Percentiles rank a stretch among this genome's conserved stretches.
phyloP scores from a whole-genome alignment of 2,888 invertebrate genomes.

The Noctua janthe region DNA sequence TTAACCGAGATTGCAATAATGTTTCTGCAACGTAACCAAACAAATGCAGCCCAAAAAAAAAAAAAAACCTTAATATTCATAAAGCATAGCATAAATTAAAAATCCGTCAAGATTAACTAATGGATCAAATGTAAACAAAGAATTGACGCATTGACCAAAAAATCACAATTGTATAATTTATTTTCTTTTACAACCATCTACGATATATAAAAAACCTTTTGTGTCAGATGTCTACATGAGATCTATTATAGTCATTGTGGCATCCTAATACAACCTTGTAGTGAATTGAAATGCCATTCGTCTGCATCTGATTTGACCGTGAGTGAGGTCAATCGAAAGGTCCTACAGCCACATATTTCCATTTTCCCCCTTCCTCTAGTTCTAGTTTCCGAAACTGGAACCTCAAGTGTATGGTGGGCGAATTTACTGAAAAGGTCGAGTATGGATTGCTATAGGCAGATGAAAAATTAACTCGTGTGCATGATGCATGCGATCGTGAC shows the following conservation, averaged over 20 bases:
- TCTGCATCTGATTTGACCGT: neutral
- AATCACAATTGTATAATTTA: neutral
- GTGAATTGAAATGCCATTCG: neutral
- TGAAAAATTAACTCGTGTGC: neutral
- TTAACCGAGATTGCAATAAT: conserved; percentile 9
- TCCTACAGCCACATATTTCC: neutral
- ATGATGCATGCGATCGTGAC: neutral
- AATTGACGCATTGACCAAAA: neutral
- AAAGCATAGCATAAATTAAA: conserved; percentile 14
- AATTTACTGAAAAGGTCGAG: neutral
- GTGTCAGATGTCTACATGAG: neutral
- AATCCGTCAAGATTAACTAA: neutral
- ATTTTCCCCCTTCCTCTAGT: neutral
- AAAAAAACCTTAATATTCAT: neutral
- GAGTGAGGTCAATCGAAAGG: neutral
- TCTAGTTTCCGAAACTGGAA: neutral
- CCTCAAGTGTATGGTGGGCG: neutral
- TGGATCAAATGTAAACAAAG: neutral
- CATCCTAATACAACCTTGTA: neutral
- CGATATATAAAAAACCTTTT: neutral
- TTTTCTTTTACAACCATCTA: neutral
- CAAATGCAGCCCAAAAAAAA: neutral
- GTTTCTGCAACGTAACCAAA: neutral
- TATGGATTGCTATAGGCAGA: neutral
- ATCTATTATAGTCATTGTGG: neutral